A percentile compares a stretch with the other conserved stretches of the same genome.
Conservation (phyloP, 2,113 vertebrate species). For the Eptatretus burgeri region DNA sequence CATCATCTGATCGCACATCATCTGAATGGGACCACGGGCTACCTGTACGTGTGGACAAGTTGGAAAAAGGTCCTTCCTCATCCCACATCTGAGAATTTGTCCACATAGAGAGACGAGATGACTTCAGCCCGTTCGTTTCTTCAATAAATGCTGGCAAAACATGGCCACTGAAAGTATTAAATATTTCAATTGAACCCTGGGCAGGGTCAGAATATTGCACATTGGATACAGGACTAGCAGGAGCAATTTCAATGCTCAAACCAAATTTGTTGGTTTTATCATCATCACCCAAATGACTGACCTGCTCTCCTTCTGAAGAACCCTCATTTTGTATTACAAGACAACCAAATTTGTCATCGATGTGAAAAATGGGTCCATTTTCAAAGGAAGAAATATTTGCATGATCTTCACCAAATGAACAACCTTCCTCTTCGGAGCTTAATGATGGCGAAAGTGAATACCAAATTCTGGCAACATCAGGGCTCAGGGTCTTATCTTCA, state of each 20-base stretch:
- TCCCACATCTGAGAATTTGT: conserved; percentile 99
- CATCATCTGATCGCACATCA: conserved; percentile 85
- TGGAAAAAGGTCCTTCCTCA: conserved; percentile 98
- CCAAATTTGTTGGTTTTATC: not conserved
- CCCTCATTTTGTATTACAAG: conserved; percentile 2
- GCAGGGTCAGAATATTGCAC: not conserved
- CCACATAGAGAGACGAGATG: conserved; percentile 98
- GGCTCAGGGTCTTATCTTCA: not conserved
- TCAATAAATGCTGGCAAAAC: conserved; percentile 19
- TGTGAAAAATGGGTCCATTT: conserved; percentile 4
- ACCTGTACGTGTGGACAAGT: conserved; percentile 90
- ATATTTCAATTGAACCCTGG: not conserved
- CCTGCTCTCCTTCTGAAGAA: not conserved
- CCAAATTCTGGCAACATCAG: not conserved
- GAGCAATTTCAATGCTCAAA: not conserved
- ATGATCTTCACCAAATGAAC: not conserved
- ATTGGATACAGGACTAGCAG: not conserved
- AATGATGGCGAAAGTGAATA: conserved; percentile 1
- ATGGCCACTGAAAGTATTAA: conserved; percentile 2
- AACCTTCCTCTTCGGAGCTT: conserved; percentile 3
- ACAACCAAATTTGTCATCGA: conserved; percentile 5
- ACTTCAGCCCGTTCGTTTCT: conserved; percentile 62
- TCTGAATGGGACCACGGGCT: conserved; percentile 98
- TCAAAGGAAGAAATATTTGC: not conserved
- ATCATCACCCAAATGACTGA: not conserved